A percentile compares a stretch with the other conserved stretches of the same genome.
phyloP scores from a whole-genome alignment of 2,113 vertebrate species.

The Helogale parvula region DNA sequence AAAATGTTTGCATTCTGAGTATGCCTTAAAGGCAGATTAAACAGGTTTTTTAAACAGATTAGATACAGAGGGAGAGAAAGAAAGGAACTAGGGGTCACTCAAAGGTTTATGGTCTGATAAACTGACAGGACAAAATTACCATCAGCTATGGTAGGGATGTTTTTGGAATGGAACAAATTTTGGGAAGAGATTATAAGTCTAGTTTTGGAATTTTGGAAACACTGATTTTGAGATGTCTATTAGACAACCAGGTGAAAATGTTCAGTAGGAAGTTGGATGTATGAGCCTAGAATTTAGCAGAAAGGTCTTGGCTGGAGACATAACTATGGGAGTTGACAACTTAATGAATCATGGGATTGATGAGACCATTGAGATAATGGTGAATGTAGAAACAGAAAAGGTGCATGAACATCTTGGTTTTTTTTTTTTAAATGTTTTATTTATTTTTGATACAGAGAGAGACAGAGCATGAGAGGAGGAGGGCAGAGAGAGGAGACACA shows the following conservation, averaged over 20 bases:
- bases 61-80: background rate
- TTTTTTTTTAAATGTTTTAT: too few species aligned
- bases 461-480: too few species aligned
- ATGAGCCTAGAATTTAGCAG: background rate
- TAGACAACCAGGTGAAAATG: background rate
- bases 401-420: background rate
- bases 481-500: too few species aligned
- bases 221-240: background rate
- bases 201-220: background rate
- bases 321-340: background rate
- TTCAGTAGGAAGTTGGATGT: background rate
- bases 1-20: background rate
- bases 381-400: background rate
- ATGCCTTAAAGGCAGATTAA: background rate
- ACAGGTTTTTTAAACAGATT: background rate
- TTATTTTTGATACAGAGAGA: too few species aligned
- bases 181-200: background rate
- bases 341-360: background rate
- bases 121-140: background rate
- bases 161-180: background rate
- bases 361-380: background rate
- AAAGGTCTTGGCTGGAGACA: background rate
- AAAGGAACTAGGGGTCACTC: background rate
- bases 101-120: background rate
- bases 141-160: background rate